Conservation (phyloP, 2,113 vertebrate species). For the Ptilonorhynchus violaceus region DNA sequence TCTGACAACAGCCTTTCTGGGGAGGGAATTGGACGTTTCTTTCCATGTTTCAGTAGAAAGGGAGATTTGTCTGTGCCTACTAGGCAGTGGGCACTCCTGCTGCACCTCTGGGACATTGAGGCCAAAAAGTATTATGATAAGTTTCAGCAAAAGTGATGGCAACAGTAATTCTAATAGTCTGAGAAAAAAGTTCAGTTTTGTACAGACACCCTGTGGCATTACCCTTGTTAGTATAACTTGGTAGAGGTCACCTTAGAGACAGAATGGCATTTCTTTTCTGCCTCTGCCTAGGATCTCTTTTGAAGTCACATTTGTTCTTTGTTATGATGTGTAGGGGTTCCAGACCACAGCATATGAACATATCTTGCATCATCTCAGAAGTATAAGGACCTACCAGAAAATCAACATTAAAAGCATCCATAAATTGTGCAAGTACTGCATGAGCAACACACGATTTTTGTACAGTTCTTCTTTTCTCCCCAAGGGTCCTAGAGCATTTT, state of each 20-base stretch:
- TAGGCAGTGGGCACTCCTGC: neutral
- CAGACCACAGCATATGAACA: neutral
- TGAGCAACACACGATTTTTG: neutral
- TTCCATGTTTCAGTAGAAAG: neutral
- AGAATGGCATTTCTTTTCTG: neutral
- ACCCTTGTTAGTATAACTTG: neutral
- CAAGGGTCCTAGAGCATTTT: neutral
- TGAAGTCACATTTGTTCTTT: neutral
- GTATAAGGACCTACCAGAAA: neutral
- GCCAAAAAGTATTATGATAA: neutral
- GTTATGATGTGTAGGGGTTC: neutral
- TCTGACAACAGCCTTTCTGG: neutral
- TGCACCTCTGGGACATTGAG: neutral
- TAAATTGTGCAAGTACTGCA: neutral
- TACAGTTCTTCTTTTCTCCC: neutral
- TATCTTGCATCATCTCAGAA: neutral
- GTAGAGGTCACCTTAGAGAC: neutral
- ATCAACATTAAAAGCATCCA: neutral
- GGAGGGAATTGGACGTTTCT: neutral
- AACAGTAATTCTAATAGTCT: neutral
- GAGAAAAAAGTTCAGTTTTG: neutral
- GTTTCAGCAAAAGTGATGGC: neutral
- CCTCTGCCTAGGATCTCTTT: neutral
- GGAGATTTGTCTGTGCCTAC: neutral
- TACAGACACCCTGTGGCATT: neutral